Conservation (phyloP, 2,888 invertebrate genomes). For the Phania funesta region DNA sequence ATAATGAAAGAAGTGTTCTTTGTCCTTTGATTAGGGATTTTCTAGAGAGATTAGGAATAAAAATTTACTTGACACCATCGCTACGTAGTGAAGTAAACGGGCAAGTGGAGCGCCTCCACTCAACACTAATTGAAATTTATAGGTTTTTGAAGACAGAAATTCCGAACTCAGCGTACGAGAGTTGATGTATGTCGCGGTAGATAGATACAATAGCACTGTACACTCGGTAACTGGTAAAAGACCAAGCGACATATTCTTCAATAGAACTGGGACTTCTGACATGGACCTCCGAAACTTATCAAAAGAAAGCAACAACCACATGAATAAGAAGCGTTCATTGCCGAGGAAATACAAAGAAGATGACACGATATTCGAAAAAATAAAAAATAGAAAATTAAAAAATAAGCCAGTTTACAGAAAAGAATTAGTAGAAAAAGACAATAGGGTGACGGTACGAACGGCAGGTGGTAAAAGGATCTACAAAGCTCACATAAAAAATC, state of each 20-base stretch:
- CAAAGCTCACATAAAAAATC: too few relatives aligned
- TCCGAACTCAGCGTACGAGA: constrained; percentile 18
- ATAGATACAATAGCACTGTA: constrained; percentile 66
- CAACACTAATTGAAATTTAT: constrained; percentile 66
- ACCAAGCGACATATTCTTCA: not conserved
- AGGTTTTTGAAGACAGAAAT: constrained; percentile 60
- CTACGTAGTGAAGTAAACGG: constrained; percentile 67
- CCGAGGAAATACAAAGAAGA: too few relatives aligned
- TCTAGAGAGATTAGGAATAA: constrained; percentile 37
- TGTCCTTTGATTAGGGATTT: constrained; percentile 44
- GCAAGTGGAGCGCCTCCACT: constrained; percentile 61
- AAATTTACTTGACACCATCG: constrained; percentile 53
- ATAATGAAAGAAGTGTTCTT: constrained; percentile 62
- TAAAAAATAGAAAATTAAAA: too few relatives aligned
- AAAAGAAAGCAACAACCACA: too few relatives aligned
- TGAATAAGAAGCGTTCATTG: too few relatives aligned
- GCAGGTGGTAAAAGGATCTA: too few relatives aligned
- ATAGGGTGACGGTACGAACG: too few relatives aligned
- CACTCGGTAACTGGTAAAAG: constrained; percentile 62
- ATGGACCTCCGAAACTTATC: too few relatives aligned
- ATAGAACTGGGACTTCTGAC: not conserved
- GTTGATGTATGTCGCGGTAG: constrained; percentile 50
- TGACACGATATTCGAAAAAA: too few relatives aligned
- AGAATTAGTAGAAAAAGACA: too few relatives aligned
- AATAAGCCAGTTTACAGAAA: too few relatives aligned